Evolutionary conservation across 1,140 invertebrate genomes (phyloP), one percentile per base, ranked within the genome.

Genomic region (Babylonia areolata): DNA sequence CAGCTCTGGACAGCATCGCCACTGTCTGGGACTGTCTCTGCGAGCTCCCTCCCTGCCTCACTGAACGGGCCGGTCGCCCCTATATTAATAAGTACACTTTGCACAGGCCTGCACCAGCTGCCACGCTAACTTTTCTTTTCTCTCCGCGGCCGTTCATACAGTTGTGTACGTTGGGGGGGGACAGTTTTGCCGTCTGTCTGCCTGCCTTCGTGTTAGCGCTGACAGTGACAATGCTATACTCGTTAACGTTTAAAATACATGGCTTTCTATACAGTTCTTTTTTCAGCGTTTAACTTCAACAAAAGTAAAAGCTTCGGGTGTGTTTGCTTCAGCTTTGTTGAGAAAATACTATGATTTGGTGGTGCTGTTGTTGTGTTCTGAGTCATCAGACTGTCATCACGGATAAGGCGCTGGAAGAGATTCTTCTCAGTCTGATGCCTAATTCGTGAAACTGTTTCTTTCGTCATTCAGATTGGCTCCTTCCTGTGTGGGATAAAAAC

Each of bases 371-470:
- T 64, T 23, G 23, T 64, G 58, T 64, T 64, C 58, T n/a, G 28
- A 64, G 28, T 64, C 58, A 23, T 5, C 5, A 23, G 28, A 64
- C 58, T 64, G 20, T 23, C 46, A 9, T 51, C 46, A 15, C 46
- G 46, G 46, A 23, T 20, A 64, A 64, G 20, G 28, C 58, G 58
- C 58, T 64, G 20, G 6, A 64, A 64, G 58, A 28, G 28, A 64
- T 51, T 9, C 0, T 17, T n/a, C 58, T 23, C 17, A 84, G 69
- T 51, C 31, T 75, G 23, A 84, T 40, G 82, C 40, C 82, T 84
- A 84, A 84, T 73, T 71, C 82, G 82, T 84, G 82, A 84, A 84
- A 84, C 82, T 84, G 71, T 83, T 84, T 84, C 82, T 84, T 84
- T 84, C 82, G 69, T 84, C 82, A 84, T 84, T 84, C 82, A 84